Conservation (phyloP, 2,113 vertebrate species). For the Apodemus sylvaticus region DNA sequence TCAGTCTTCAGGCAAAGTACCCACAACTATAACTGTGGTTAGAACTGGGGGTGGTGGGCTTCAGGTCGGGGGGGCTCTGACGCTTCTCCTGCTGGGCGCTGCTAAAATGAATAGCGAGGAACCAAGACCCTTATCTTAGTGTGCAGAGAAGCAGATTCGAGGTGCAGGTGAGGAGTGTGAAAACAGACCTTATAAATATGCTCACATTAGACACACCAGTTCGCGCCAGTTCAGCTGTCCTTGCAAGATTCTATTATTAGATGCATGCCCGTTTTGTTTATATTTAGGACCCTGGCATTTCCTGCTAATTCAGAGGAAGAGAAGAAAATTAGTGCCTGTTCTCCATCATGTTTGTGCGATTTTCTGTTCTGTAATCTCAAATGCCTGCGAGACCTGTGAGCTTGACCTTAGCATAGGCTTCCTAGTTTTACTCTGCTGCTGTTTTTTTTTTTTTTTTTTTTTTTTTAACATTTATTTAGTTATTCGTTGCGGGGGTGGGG, state of each 20-base stretch:
- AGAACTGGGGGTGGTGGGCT: not conserved
- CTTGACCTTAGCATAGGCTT: not conserved
- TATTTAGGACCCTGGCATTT: not conserved
- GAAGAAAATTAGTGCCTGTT: not conserved
- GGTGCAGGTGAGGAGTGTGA: not conserved
- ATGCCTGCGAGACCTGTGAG: not conserved
- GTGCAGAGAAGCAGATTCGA: not conserved
- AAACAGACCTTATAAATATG: not conserved
- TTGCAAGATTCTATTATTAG: constrained; percentile 5
- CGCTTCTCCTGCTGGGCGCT: not conserved
- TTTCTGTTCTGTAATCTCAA: not conserved
- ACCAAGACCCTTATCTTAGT: not conserved
- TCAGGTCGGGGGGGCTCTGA: not conserved
- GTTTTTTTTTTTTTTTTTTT: not conserved
- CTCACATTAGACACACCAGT: not conserved
- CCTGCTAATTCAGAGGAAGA: not conserved
- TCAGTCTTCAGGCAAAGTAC: not conserved
- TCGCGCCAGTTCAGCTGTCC: not conserved
- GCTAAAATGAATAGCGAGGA: not conserved
- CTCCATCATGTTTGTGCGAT: not conserved
- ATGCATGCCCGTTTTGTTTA: constrained; percentile 34
- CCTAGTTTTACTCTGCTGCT: not conserved
- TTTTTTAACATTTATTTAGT: not conserved
- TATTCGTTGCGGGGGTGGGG: not conserved
- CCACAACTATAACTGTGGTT: not conserved